Base-by-base conservation (phyloP, 2,888 invertebrate genomes). In the Germaria angustata region DNA sequence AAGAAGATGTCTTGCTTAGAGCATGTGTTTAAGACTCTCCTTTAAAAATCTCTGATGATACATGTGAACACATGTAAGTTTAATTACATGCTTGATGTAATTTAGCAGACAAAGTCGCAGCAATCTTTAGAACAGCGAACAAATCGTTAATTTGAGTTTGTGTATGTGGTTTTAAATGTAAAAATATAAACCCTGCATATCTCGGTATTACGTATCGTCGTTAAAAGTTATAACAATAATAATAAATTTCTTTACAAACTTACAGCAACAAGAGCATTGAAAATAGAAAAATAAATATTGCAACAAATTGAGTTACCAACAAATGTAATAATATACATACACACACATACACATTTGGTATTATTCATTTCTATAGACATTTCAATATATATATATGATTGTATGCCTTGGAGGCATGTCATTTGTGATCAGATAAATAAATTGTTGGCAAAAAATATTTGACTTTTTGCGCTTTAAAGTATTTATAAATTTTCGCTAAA, bases 401-500 rank as follows among this genome's bases (percentile, higher is more conserved):
- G 44, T 69, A 55, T 61, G 79, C 78, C 82, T 79, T 2, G 28
- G 65, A 49, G 82, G 78, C 79, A 82, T 79, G 82, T 82, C 82
- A 82, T 79, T 82, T 69, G 69, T 66, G 71, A 82, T 82, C 82
- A 82, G 82, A 82, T 82, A 82, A 81, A 81, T 66, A 81, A 82
- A 82, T 69, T 79, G 59, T 82, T 79, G 65, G 51, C 59, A 65
- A 65, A 75, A 78, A 51, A 51, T 15, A 55, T 57, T 3, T 61
- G 34, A 15, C 4, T 39, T n/a, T 41, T 0, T 57, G 17, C 32
- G n/a, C n/a, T 51, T 6, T 39, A 63, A 49, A n/a, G 34, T 46
- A 65, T 51, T 49, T 72, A 51, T 51, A 51, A 72, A 61, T 71
- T 72, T 28, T n/a, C 49, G 32, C 59, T 57, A 68, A 68, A 77